A percentile compares a stretch with the other conserved stretches of the same genome.
These are phyloP conservation scores for Drosophila merina DNA, from an alignment of 2,888 invertebrate species.

Conservation along the genomic window DNA sequence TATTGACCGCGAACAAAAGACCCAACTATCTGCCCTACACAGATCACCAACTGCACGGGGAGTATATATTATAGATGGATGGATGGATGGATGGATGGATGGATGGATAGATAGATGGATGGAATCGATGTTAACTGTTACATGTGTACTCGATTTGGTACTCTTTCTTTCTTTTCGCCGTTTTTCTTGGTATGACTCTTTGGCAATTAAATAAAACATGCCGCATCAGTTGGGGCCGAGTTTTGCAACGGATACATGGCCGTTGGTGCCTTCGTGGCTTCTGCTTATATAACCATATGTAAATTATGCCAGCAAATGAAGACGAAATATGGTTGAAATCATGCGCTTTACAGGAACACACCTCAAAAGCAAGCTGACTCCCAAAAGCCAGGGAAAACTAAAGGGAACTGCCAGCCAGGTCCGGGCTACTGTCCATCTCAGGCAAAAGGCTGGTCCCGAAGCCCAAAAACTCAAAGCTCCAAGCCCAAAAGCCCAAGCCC, in stretches of 20 bases:
- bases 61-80: slow-evolving; percentile 2
- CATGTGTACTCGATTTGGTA: slow-evolving; percentile 60
- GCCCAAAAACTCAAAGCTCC: slow-evolving; percentile 44
- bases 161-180: slow-evolving; percentile 45
- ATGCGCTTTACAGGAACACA: slow-evolving; percentile 63
- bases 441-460: slow-evolving; percentile 23
- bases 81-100: slow-evolving; percentile 13
- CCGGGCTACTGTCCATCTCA: slow-evolving; percentile 49
- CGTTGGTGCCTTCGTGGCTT: slow-evolving; percentile 7
- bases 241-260: slow-evolving; percentile 49
- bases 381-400: slow-evolving; percentile 8
- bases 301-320: slow-evolving; percentile 75
- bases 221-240: slow-evolving; percentile 47
- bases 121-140: slow-evolving; percentile 49
- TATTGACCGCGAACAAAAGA: slow-evolving; percentile 42
- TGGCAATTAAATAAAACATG: slow-evolving; percentile 78
- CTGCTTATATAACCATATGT: slow-evolving; percentile 74
- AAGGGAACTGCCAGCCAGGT: slow-evolving; percentile 46
- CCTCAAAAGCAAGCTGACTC: slow-evolving; percentile 54
- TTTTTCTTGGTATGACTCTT: slow-evolving; percentile 44
- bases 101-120: slow-evolving; percentile 19
- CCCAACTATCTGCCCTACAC: slow-evolving; percentile 26
- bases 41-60: slow-evolving; percentile 38
- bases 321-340: slow-evolving; percentile 68
- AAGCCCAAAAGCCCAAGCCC: slow-evolving; percentile 41